Base-by-base conservation (phyloP, 2,888 invertebrate genomes). In the Drosophila mayaguana region DNA sequence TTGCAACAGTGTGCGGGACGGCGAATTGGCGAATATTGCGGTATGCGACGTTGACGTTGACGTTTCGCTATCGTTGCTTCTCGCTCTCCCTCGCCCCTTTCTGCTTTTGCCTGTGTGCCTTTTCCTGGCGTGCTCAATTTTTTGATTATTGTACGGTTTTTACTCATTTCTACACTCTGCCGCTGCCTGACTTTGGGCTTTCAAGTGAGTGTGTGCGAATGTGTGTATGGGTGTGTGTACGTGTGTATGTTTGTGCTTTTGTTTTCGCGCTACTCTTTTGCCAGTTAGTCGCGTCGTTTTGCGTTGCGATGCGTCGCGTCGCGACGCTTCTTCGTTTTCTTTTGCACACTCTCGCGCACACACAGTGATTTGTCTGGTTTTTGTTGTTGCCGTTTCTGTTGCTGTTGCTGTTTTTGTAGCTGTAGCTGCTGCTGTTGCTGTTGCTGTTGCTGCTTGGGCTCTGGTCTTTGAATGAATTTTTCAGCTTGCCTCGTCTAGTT, bases 391-490 rank as follows among this genome's bases (percentile, higher is more conserved):
- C 38, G 38, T 38, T 38, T 14, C 38, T 14, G 38, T 40, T 75
- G 79, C 38, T 14, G 38, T 40, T 75, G 79, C 74, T 75, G 77
- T 74, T 76, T 75, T 7, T 56, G 43, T 42, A 25, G 7, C 22
- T 55, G 18, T 40, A 57, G 56, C 55, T 68, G 45, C 20, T 69
- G 51, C 28, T 63, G 67, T 38, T 38, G 38, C 36, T 1, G 36
- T 36, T 74, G 80, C 74, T 75, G 77, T 74, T 75, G 80, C 74
- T 75, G 77, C 75, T 76, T 75, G 71, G 74, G 83, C 74, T 66
- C 70, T 72, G 67, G 83, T 87, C 91, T 90, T 90, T 91, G 91
- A 91, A 91, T 91, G 91, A 91, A 91, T 91, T 91, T 91, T 81
- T 89, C 86, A 79, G 80, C 81, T 83, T 75, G 83, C 84, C 81